Percentiles rank a stretch among this genome's conserved stretches.
Conservation (phyloP, 2,888 invertebrate species). For the Biston stratarius region DNA sequence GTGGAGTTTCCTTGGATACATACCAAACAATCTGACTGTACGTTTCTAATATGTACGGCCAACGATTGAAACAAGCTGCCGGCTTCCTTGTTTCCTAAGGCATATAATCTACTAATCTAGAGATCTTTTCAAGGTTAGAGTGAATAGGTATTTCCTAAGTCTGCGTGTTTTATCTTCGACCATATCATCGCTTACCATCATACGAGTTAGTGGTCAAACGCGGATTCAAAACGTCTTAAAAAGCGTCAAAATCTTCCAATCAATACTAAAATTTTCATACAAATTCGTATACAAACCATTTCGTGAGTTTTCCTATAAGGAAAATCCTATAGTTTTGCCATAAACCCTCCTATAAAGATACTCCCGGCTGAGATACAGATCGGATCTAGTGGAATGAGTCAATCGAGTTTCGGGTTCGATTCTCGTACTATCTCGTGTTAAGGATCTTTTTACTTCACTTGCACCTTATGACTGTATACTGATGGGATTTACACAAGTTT, state of each 20-base stretch:
- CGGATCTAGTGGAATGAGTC: conserved; percentile 28
- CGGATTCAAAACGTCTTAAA: background rate
- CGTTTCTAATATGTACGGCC: too few species aligned
- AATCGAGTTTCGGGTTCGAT: conserved; percentile 26
- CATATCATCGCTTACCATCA: too few species aligned
- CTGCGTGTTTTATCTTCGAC: too few species aligned
- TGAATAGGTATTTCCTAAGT: too few species aligned
- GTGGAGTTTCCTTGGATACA: too few species aligned
- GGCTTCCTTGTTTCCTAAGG: too few species aligned
- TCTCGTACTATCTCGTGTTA: conserved; percentile 22
- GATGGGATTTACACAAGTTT: conserved; percentile 19
- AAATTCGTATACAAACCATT: conserved; percentile 46
- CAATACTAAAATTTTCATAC: conserved; percentile 33
- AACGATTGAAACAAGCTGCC: too few species aligned
- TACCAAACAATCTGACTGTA: too few species aligned
- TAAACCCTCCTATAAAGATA: conserved; percentile 32
- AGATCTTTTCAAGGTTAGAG: too few species aligned
- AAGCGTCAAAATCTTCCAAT: background rate
- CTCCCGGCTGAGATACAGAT: conserved; percentile 19
- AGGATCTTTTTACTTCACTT: conserved; percentile 29
- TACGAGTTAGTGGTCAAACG: background rate
- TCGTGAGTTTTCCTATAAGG: conserved; percentile 32
- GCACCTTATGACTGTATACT: conserved; percentile 21
- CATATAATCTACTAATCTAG: too few species aligned
- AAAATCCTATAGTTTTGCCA: conserved; percentile 31